Evolutionary conservation across 2,113 vertebrate species (phyloP), one percentile per base, ranked within the genome.

Genomic region (Spilogale gracilis): DNA sequence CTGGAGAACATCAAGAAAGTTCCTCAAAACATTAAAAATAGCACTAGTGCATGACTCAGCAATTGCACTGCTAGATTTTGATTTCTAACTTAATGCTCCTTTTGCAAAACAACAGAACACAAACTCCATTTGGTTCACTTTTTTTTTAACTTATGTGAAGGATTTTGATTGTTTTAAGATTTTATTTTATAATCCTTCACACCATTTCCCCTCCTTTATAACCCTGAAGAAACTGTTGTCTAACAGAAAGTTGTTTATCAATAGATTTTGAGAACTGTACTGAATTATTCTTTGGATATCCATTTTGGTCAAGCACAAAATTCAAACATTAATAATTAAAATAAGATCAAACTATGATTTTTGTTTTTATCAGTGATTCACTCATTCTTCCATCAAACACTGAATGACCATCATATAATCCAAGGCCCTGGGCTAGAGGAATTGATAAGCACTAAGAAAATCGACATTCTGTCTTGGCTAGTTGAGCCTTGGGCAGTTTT

Each of bases 341-440:
- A 50, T 56, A n/a, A 32, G 10, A 94, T 38, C 32, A 91, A 94
- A 25, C n/a, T 71, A 10, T 71, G 23, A 48, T 60, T 91, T 95
- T 21, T 69, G 21, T 76, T 69, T 91, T 93, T 91, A 60, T 23
- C 9, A 85, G 27, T 21, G 82, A 67, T 38, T 86, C 58, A 89
- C 73, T 89, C 43, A 61, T 96, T 97, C 45, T 85, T 89, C 43
- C 4, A 96, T 54, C 21, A 95, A 91, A 61, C 25, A 32, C 18
- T 54, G 71, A 84, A 95, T 69, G 67, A 45, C 20, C 25, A 43
- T 65, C 14, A 43, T 25, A 69, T 43, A 56, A 74, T 52, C 45
- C 48, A 78, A 81, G 58, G 18, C 48, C 56, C n/a, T 82, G 32
- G 82, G 43, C 82, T 78, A 88, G 76, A 78, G 21, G 32, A 80